Base-by-base conservation (phyloP, 2,113 vertebrate genomes). In the Phoenicopterus ruber region DNA sequence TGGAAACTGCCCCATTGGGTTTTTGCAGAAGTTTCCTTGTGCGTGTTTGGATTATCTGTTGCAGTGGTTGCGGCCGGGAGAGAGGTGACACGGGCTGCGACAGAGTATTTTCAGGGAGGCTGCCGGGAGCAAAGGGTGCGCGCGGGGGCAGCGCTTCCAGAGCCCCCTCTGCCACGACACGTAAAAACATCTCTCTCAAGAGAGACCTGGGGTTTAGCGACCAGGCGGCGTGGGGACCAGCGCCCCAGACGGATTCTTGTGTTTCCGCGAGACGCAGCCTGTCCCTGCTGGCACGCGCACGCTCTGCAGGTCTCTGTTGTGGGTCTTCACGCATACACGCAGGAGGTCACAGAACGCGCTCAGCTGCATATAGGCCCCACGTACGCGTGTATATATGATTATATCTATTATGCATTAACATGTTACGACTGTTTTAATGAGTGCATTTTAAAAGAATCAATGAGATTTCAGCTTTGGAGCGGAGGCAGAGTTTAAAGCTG, bases 321-420 rank as follows among this genome's bases (percentile, higher is more conserved):
- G 32, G 38, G 34, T 62, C 72, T 38, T 42, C 11, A 18, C 70
- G 12, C 36, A 4, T 10, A 9, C 1, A 32, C 42, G 12, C 18
- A 2, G 1, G 12, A 22, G 92, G 34, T 34, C 54, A 36, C 0
- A 20, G 77, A 31, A 25, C 2, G 2, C 52, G 2, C 81, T 20
- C 26, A 11, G 85, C 79, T 78, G 67, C 74, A 8, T 4, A 1
- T 3, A 38, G 52, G 17, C 12, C 36, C 49, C 24, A 0, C 0
- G 47, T 8, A 9, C 5, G 2, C 4, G 0, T 3, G 3, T 3
- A 11, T 4, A 10, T 10, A 22, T 32, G 38, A 20, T 24, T 24
- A 21, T 58, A n/a, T 8, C 2, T 7, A 44, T 46, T 29, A 52
- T 10, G 34, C 65, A 11, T 40, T 29, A 2, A 17, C 34, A 20